Evolutionary conservation across 2,113 vertebrate genomes (phyloP).

Genomic region (Clinocottus analis): DNA sequence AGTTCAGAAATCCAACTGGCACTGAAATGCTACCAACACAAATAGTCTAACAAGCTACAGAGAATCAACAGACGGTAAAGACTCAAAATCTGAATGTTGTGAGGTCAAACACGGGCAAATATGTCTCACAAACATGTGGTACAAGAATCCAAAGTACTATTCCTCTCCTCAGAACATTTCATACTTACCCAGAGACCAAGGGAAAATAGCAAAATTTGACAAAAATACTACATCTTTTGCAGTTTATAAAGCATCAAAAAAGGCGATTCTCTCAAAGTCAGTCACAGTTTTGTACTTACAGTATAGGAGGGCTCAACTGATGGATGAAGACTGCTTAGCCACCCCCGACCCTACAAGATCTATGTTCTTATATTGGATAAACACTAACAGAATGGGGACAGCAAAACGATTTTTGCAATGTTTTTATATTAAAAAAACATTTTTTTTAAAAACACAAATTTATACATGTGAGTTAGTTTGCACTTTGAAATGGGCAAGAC

Average conservation of each 20-base stretch:
- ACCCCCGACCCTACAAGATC: slow-evolving; percentile 93
- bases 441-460: slow-evolving; percentile 83
- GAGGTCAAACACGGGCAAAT: slow-evolving; percentile 23
- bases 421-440: slow-evolving; percentile 76
- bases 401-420: slow-evolving; percentile 88
- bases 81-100: slow-evolving; percentile 41
- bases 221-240: slow-evolving; percentile 73
- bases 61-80: slow-evolving; percentile 42
- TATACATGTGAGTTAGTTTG: slow-evolving; percentile 87
- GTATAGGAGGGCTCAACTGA: slow-evolving; percentile 94
- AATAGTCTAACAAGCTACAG: slow-evolving; percentile 57
- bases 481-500: slow-evolving; percentile 80
- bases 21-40: slow-evolving; percentile 60
- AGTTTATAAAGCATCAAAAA: slow-evolving; percentile 74
- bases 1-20: slow-evolving; percentile 62
- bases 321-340: slow-evolving; percentile 94
- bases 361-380: slow-evolving; percentile 87
- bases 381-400: slow-evolving; percentile 96
- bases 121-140: slow-evolving; percentile 70
- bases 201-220: slow-evolving; percentile 65
- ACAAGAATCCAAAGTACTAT: slow-evolving; percentile 61
- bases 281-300: slow-evolving; percentile 94
- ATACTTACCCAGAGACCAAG: slow-evolving; percentile 84
- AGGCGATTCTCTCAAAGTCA: slow-evolving; percentile 59
- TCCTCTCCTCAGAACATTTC: slow-evolving; percentile 68